phyloP scores from a whole-genome alignment of 92 coral and sea anemone species.

The Metridium senile region DNA sequence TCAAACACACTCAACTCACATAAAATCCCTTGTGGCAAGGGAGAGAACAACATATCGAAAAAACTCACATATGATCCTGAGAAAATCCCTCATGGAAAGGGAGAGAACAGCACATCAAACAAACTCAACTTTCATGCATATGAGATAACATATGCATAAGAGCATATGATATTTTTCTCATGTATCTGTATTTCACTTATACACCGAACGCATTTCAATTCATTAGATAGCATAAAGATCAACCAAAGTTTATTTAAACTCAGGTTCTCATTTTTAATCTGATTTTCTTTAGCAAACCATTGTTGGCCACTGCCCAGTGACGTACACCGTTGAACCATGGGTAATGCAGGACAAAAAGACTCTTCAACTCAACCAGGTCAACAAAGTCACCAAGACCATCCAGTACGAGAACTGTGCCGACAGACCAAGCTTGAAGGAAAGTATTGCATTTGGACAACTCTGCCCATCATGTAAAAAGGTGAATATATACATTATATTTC shows the following conservation, averaged over 20 bases:
- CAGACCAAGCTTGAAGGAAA: constrained; percentile 55
- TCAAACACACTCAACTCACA: no score
- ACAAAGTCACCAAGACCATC: constrained; percentile 64
- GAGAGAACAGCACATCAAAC: no score
- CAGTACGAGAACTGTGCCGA: constrained; percentile 54
- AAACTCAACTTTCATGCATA: no score
- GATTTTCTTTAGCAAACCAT: constrained; percentile 57
- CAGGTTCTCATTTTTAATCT: no score
- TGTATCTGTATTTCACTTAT: not conserved
- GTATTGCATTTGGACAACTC: constrained; percentile 39
- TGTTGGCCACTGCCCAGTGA: constrained; percentile 74
- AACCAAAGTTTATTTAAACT: no score
- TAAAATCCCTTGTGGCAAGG: no score
- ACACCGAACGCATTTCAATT: not conserved
- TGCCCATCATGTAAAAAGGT: constrained; percentile 73
- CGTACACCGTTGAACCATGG: constrained; percentile 53
- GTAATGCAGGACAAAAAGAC: not conserved
- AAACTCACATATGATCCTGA: no score
- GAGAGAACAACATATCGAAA: no score
- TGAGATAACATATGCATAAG: not conserved
- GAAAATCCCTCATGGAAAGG: no score
- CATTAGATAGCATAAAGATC: no score
- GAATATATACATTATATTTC: not conserved
- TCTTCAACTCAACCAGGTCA: not conserved
- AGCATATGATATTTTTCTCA: not conserved